Evolutionary conservation across 2,888 invertebrate species (phyloP).

Genomic region (Polyommatus iphigenia): DNA sequence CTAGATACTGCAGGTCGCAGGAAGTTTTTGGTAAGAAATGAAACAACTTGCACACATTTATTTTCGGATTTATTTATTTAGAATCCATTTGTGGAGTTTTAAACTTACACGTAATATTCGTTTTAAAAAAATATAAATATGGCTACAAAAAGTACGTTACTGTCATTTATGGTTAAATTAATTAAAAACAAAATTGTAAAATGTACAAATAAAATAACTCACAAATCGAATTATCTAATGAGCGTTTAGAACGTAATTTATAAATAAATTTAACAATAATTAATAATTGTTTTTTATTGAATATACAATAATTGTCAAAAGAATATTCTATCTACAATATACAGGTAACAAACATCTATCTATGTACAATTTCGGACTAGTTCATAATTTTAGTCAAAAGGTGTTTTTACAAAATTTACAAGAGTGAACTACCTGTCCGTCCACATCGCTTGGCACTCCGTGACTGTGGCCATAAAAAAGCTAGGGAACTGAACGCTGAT

Average conservation of each 20-base stretch:
- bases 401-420: slow-evolving; percentile 71
- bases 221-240: slow-evolving; percentile 54
- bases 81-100: slow-evolving; percentile 76
- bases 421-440: slow-evolving; percentile 54
- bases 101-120: slow-evolving; percentile 73
- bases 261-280: slow-evolving; percentile 71
- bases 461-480: slow-evolving; percentile 32
- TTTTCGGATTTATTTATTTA: slow-evolving; percentile 77
- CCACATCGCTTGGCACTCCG: slow-evolving; percentile 34
- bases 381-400: slow-evolving; percentile 73
- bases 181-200: slow-evolving; percentile 52
- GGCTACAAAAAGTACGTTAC: slow-evolving; percentile 71
- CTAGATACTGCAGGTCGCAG: too few species aligned
- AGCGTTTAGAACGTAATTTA: slow-evolving; percentile 65
- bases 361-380: slow-evolving; percentile 80
- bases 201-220: slow-evolving; percentile 60
- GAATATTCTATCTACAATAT: slow-evolving; percentile 80
- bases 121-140: slow-evolving; percentile 78
- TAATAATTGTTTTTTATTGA: slow-evolving; percentile 62
- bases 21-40: slow-evolving; percentile 29
- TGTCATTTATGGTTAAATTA: slow-evolving; percentile 63
- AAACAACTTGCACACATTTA: slow-evolving; percentile 47
- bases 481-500: slow-evolving; percentile 31
- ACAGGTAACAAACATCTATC: slow-evolving; percentile 80
- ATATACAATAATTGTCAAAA: slow-evolving; percentile 74